Evolutionary conservation across 2,888 invertebrate species (phyloP).

Genomic region (Andrena flavipes): DNA sequence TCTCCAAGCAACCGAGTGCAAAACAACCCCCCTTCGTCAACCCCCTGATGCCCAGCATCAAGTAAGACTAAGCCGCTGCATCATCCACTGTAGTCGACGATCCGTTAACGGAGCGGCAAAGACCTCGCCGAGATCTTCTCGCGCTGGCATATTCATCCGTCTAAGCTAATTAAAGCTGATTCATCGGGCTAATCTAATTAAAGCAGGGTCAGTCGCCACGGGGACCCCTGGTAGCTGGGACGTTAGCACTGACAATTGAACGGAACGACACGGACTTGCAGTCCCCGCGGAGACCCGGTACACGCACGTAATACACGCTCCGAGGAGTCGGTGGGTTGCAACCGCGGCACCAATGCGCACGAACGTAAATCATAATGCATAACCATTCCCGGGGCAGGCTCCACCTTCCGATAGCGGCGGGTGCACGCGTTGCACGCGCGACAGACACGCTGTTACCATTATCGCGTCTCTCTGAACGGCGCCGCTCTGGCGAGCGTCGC

Average conservation of each 20-base stretch:
- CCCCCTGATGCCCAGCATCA: not conserved
- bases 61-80: not conserved
- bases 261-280: conserved; percentile 47
- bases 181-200: conserved; percentile 54
- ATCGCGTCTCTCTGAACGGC: conserved; percentile 23
- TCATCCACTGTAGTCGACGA: not conserved
- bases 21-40: not conserved
- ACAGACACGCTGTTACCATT: conserved; percentile 14
- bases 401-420: conserved; percentile 70
- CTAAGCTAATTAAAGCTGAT: conserved; percentile 56
- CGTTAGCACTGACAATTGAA: conserved; percentile 62
- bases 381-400: conserved; percentile 74
- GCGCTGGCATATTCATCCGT: conserved; percentile 29
- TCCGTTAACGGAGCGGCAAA: not conserved
- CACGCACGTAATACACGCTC: conserved; percentile 31
- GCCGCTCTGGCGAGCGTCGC: conserved; percentile 33
- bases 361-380: conserved; percentile 79
- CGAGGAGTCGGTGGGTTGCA: conserved; percentile 58
- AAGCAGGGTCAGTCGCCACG: conserved; percentile 25
- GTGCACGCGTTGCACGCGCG: conserved; percentile 12
- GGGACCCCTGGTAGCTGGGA: conserved; percentile 50
- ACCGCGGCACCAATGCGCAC: conserved; percentile 72
- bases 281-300: conserved; percentile 21
- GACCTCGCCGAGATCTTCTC: not conserved
- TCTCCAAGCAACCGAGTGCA: not conserved